Evolutionary conservation across 2,797 vertebrate genomes (phyloP), one percentile per base, ranked within the genome.

Genomic region (Carapus acus): DNA sequence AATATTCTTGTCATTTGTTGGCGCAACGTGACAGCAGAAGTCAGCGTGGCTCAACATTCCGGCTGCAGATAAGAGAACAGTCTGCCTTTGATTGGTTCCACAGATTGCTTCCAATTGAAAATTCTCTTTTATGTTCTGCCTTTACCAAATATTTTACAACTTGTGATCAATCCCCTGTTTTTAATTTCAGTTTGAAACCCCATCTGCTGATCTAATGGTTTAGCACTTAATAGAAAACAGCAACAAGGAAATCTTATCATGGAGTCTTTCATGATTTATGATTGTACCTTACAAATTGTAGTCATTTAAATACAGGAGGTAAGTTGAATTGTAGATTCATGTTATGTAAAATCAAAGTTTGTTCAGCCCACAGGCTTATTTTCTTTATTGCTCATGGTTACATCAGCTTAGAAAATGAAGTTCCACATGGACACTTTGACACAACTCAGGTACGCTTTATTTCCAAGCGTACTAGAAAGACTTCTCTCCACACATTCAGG

Each of bases 401-500:
- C 47, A 38, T 57, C 45, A 40, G 36, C 22, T 36, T 36, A n/a
- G 62, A 59, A 46, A 22, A 46, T 42, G 16, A 14, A 36, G 18
- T 3, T 3, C n/a, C 7, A 15, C 16, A 23, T 11, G 13, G 7
- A 50, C 49, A 16, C 2, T 43, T 44, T 9, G 6, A 15, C 15
- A 1, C 6, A 62, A 36, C 38, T 38, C n/a, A n/a, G n/a, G n/a
- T n/a, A 17, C 22, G 36, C 41, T 49, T 31, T 16, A 21, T 39
- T 65, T 27, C 41, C 23, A 31, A 12, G 39, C 67, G 47, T 55
- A 60, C 9, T 74, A 65, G 63, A 70, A 65, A 65, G 36, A 38
- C 55, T 73, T 78, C 77, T 68, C 58, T 53, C 75, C 68, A 54
- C 60, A 73, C 65, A 74, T 82, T 81, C 77, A 82, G 67, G 41